Base-by-base conservation (phyloP, 2,113 vertebrate species). In the Pseudorectes ferrugineus region DNA sequence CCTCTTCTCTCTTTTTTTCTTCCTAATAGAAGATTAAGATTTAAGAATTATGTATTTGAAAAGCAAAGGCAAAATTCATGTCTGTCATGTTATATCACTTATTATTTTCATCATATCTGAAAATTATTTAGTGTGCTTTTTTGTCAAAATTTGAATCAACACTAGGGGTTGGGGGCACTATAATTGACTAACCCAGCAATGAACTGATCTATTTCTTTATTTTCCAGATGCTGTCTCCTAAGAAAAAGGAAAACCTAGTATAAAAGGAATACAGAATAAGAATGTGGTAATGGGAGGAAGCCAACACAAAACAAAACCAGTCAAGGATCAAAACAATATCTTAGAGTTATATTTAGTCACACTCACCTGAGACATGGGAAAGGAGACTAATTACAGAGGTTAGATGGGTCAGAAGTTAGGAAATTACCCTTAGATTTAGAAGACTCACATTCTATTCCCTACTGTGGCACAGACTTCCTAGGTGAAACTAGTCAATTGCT, bases 351-450 rank as follows among this genome's bases (percentile, higher is more conserved):
- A 93, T 68, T 77, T 71, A 66, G 70, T 65, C 11, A 57, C 25
- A 66, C 14, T 61, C 73, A 92, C 6, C 11, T 91, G 87, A 42
- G 65, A 75, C 65, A 63, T 7, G 11, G 36, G 19, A 24, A 87
- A 68, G 38, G 13, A 95, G 62, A 85, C 36, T 79, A 89, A 82
- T 87, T 94, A 72, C 28, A 9, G 45, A 85, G 71, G 58, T 89
- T 73, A 89, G 49, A 59, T 46, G 10, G 48, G 58, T 84, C 74
- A 95, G 57, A 86, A 90, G 46, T 68, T 71, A 61, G 28, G 40
- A 89, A 95, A 94, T 57, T 67, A 89, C 86, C 72, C 85, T 95
- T 68, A 72, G 38, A 66, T 95, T 97, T 82, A 54, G 74, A 76
- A 72, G 46, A 2, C 18, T 42, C 65, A 22, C 10, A n/a, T 85